phyloP scores from a whole-genome alignment of 2,797 vertebrate species.

The Acanthornis magna region DNA sequence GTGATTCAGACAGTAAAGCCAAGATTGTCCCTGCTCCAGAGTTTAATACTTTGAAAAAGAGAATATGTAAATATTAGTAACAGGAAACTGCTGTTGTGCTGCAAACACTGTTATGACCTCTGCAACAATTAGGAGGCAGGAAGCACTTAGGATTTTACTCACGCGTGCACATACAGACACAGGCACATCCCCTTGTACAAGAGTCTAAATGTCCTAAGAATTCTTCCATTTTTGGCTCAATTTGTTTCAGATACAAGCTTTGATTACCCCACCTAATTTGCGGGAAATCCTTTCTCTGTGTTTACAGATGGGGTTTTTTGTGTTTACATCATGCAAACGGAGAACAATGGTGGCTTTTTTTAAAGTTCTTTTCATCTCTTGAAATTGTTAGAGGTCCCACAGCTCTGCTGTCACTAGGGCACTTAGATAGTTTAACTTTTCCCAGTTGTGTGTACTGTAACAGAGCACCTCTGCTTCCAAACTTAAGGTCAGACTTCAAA shows the following conservation, averaged over 20 bases:
- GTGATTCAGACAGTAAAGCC: background rate
- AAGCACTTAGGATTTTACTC: background rate
- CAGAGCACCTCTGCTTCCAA: background rate
- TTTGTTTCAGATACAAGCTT: background rate
- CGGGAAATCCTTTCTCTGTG: conserved; percentile 51
- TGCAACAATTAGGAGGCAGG: background rate
- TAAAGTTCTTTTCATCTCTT: conserved; percentile 27
- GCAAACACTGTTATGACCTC: background rate
- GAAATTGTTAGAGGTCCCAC: background rate
- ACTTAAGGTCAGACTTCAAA: background rate
- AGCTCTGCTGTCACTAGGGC: conserved; percentile 33
- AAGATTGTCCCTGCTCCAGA: background rate
- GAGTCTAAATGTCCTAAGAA: background rate
- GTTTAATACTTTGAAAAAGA: background rate
- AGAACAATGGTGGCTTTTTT: conserved; percentile 42
- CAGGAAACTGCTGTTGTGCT: background rate
- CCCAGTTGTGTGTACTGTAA: background rate
- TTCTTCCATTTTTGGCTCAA: background rate
- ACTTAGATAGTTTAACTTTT: conserved; percentile 16
- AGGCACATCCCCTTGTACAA: background rate
- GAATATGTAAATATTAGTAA: background rate
- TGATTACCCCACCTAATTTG: conserved; percentile 39
- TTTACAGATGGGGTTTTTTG: conserved; percentile 14
- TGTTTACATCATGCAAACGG: conserved; percentile 6
- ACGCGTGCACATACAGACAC: background rate